Evolutionary conservation across 2,113 vertebrate genomes (phyloP), one percentile per base, ranked within the genome.

Genomic region (Gopherus evgoodei): DNA sequence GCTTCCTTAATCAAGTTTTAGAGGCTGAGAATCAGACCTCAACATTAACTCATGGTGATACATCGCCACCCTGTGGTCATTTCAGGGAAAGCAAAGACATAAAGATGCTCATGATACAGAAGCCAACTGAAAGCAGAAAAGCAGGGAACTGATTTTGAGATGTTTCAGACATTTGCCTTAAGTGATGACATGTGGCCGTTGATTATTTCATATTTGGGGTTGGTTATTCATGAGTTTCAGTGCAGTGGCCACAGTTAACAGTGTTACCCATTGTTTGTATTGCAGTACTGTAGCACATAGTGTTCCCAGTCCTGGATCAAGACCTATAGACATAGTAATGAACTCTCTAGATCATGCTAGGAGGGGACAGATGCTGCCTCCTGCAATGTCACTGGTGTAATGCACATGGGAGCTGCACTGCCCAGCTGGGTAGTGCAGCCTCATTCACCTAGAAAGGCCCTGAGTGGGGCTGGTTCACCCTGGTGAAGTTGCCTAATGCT

Each of bases 21-120:
- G 4, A 4, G 81, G 35, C 83, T 16, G 42, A 22, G 72, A 93
- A 72, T 50, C 22, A 72, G 52, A 1, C 3, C 85, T 42, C 76
- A 47, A 44, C 44, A 21, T 0, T 89, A 87, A 92, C 65, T 81
- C 27, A 9, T 49, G 91, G 90, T 96, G 62, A 90, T 84, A 95
- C 56, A 95, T 89, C 91, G 57, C 97, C 97, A 97, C 95, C 97
- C 13, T 96, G 97, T 96, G 97, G 96, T 78, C 80, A 49, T 14
- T 84, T 24, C 6, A 42, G 11, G 90, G 76, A 94, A 94, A 83
- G 88, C 21, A 81, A 87, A 27, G 35, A 38, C n/a, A 38, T 38
- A 72, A 22, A 72, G 35, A 35, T 11, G 19, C 9, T 38, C 38
- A 25, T 50, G 19, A 10, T 8, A n/a, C 8, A 22, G 65, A 72